Evolutionary conservation across 2,797 vertebrate genomes (phyloP).

Genomic region (Enteromius unitaeniatus): DNA sequence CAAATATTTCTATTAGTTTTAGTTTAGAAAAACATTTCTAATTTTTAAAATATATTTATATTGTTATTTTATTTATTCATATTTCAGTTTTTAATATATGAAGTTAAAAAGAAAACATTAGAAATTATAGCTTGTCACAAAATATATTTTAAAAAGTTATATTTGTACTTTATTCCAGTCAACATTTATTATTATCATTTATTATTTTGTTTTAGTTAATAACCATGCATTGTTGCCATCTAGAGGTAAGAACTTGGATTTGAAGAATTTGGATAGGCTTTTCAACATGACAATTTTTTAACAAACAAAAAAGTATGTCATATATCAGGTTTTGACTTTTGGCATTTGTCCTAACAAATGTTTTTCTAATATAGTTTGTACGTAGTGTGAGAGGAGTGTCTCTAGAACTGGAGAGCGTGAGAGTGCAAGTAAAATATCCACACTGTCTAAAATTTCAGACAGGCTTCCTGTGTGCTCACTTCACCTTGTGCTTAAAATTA

Average conservation of each 20-base stretch:
- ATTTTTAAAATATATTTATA: neutral
- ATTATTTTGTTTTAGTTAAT: neutral
- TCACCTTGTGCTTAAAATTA: slow-evolving; percentile 34
- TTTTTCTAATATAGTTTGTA: neutral
- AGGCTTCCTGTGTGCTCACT: slow-evolving; percentile 13
- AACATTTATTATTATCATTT: neutral
- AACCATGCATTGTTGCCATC: neutral
- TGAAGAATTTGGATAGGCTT: neutral
- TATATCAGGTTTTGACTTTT: neutral
- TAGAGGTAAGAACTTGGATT: neutral
- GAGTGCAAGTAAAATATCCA: slow-evolving; percentile 16
- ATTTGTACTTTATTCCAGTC: neutral
- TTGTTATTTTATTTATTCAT: neutral
- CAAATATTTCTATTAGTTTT: no score
- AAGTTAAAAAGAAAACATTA: neutral
- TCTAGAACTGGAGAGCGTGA: no score
- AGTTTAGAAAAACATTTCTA: neutral
- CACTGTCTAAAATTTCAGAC: slow-evolving; percentile 25
- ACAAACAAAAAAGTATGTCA: neutral
- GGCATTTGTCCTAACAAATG: neutral
- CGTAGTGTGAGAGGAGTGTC: neutral
- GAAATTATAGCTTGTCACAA: neutral
- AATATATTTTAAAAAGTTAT: neutral
- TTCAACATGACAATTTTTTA: neutral
- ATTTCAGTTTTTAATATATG: neutral